phyloP scores from a whole-genome alignment of 2,113 vertebrate genomes.

The Theropithecus gelada region DNA sequence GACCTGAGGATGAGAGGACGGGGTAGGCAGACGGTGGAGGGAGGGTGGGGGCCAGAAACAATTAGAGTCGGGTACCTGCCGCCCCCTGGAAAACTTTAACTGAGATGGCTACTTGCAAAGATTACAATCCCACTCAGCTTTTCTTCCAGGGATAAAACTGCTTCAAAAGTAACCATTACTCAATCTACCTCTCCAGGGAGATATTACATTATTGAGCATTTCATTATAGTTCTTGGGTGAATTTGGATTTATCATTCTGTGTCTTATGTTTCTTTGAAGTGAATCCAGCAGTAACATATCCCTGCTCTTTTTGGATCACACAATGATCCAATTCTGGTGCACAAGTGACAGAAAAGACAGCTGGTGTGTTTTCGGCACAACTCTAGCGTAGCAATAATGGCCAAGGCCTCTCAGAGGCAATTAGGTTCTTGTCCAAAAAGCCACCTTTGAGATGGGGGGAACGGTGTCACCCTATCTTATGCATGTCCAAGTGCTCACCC shows the following conservation, averaged over 20 bases:
- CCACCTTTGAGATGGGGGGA: background rate
- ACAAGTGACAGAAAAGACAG: background rate
- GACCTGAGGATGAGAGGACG: background rate
- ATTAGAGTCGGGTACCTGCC: fast-evolving
- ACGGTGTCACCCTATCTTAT: fast-evolving
- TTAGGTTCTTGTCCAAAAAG: background rate
- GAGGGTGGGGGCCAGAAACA: background rate
- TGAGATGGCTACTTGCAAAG: background rate
- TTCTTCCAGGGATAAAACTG: background rate
- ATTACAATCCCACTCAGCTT: background rate
- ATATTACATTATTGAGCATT: fast-evolving
- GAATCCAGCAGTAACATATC: background rate
- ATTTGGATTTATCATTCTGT: fast-evolving
- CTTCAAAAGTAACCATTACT: no score
- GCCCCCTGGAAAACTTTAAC: background rate
- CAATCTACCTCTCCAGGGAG: background rate
- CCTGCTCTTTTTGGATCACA: no score
- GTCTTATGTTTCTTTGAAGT: background rate
- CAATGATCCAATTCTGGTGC: fast-evolving
- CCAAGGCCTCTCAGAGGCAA: fast-evolving
- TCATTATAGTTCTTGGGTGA: background rate
- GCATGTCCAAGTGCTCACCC: background rate
- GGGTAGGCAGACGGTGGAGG: background rate
- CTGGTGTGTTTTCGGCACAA: background rate
- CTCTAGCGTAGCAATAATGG: fast-evolving